Evolutionary conservation across 2,113 vertebrate genomes (phyloP), one percentile per base, ranked within the genome.

Genomic region (human (Homo sapiens)): DNA sequence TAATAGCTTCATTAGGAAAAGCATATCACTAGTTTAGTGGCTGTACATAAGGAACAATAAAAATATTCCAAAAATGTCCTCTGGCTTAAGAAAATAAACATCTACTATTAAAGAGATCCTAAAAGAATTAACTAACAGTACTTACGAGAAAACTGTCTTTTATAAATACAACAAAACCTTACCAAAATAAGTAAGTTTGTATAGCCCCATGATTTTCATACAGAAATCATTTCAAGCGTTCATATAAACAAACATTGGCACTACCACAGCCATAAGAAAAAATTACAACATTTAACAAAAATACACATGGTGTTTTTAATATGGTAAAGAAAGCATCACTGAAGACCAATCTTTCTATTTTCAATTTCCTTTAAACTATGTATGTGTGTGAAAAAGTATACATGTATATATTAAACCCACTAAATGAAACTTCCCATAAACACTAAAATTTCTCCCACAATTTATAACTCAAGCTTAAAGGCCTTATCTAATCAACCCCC

Each of bases 1-100:
- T 70, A 93, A 80, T 6, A 83, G 45, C 8, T 78, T 90, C 76
- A 92, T 89, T 73, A 88, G 83, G 59, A 91, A 87, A 91, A 27
- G 30, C 1, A 12, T 17, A 92, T 40, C 9, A 85, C 35, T 32
- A 79, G 6, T 64, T 59, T 18, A 96, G 40, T 61, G 5, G 91
- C 6, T 87, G 5, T n/a, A 92, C 20, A 72, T 27, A 3, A 17
- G 3, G 14, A 90, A 96, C 30, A 75, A 93, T 38, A 64, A 59
- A 93, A 94, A 52, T 45, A 79, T 59, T 93, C 22, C 43, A 78
- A 64, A 38, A 76, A 95, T 78, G 22, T 73, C 25, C 52, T 27
- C 48, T 64, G 35, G 5, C 68, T 88, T 83, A 90, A 87, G 50
- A 32, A 90, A 76, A 89, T 45, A 72, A 75, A 61, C 0, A 95